Percentiles rank a stretch among this genome's conserved stretches.
Evolutionary conservation across 2,113 vertebrate genomes (phyloP).

Genomic region (Anguilla rostrata): DNA sequence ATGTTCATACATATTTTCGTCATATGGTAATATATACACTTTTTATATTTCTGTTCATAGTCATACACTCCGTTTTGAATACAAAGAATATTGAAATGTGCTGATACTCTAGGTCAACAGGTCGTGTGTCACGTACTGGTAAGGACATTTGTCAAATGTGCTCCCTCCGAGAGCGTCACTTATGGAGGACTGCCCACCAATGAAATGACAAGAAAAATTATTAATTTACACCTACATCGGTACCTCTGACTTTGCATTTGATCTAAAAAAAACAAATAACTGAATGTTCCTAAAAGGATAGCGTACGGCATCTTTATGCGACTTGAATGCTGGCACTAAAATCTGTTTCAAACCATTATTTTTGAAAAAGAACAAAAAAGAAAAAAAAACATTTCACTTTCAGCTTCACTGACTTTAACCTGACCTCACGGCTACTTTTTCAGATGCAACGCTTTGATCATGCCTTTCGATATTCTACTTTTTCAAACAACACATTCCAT

Average conservation of each 20-base stretch:
- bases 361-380: background rate
- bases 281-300: background rate
- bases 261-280: background rate
- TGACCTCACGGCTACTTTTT: background rate
- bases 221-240: background rate
- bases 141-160: background rate
- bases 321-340: background rate
- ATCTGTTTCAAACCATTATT: background rate
- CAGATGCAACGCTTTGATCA: background rate
- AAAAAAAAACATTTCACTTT: background rate
- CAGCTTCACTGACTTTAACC: background rate
- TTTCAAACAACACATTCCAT: background rate
- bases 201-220: background rate
- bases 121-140: background rate
- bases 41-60: constrained; percentile 23
- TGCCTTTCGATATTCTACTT: background rate
- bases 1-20: constrained; percentile 31
- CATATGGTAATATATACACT: constrained; percentile 39
- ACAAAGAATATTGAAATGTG: constrained; percentile 21
- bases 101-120: constrained; percentile 1
- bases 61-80: constrained; percentile 20
- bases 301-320: background rate
- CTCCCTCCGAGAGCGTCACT: background rate
- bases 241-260: background rate
- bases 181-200: background rate